These are phyloP conservation scores for Itoplectis maculator DNA, from an alignment of 2,888 invertebrate species.

Conservation along the genomic window DNA sequence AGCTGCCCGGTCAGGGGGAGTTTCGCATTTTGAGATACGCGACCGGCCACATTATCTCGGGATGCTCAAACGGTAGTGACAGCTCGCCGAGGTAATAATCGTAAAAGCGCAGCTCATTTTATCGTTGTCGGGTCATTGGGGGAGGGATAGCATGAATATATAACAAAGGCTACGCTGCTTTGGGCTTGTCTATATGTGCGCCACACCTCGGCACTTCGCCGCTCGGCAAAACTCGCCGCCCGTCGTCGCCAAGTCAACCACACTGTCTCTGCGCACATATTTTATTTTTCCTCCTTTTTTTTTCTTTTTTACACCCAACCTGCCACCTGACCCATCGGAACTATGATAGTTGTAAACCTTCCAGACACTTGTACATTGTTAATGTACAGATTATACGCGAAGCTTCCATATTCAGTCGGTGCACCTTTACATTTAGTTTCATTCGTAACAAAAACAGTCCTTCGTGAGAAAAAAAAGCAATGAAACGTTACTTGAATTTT, in stretches of 20 bases:
- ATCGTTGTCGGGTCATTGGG: conserved; percentile 71
- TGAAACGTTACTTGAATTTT: neutral
- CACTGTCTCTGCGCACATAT: conserved; percentile 43
- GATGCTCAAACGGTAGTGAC: conserved; percentile 76
- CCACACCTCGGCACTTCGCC: conserved; percentile 47
- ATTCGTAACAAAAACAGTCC: neutral
- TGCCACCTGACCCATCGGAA: conserved; percentile 36
- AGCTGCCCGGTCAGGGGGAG: conserved; percentile 54
- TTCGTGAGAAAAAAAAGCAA: neutral
- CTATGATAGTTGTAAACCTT: conserved; percentile 27
- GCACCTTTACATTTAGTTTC: neutral
- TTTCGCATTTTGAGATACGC: conserved; percentile 64
- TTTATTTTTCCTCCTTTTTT: conserved; percentile 19
- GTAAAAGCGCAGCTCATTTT: conserved; percentile 81
- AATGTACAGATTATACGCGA: neutral
- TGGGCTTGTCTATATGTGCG: conserved; percentile 21
- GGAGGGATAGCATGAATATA: conserved; percentile 52
- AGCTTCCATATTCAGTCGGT: neutral
- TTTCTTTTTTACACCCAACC: conserved; percentile 33
- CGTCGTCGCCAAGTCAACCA: conserved; percentile 59
- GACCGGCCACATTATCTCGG: conserved; percentile 67
- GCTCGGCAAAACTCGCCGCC: conserved; percentile 37
- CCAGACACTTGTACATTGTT: neutral
- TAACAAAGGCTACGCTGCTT: conserved; percentile 31
- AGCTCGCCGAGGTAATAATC: conserved; percentile 81